Evolutionary conservation across 1,140 invertebrate genomes (phyloP).

Genomic region (Monomorium pharaonis): DNA sequence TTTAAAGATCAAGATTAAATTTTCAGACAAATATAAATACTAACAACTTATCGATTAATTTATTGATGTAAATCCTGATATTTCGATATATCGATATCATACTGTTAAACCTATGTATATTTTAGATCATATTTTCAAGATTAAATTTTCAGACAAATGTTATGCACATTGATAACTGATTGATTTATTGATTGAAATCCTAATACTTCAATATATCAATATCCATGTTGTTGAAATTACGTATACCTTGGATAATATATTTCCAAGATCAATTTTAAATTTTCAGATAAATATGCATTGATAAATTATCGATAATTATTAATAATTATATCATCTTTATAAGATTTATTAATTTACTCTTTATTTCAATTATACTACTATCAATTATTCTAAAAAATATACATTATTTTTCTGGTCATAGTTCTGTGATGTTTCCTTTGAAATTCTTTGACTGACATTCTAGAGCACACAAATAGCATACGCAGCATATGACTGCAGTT

Average conservation of each 20-base stretch:
- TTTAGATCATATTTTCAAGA: background rate
- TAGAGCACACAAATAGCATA: conserved; percentile 72
- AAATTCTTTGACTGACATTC: conserved; percentile 43
- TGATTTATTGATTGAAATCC: too few species aligned
- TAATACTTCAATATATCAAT: too few species aligned
- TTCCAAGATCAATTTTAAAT: too few species aligned
- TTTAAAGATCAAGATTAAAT: background rate
- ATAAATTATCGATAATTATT: too few species aligned
- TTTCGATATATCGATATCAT: background rate
- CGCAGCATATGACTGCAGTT: conserved; percentile 73
- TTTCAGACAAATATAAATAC: background rate
- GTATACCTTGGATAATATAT: too few species aligned
- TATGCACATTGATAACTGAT: too few species aligned
- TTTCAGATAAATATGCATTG: too few species aligned
- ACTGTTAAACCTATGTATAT: background rate
- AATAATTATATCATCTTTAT: too few species aligned
- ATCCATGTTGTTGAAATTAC: too few species aligned
- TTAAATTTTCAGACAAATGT: background rate
- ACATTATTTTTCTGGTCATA: background rate
- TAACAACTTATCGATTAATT: background rate
- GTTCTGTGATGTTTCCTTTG: background rate
- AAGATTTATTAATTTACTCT: too few species aligned
- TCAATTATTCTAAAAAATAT: too few species aligned
- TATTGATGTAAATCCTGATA: background rate
- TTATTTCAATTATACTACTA: too few species aligned